Conservation (phyloP, 2,888 invertebrate species). For the Parapristionchus giblindavisi region DNA sequence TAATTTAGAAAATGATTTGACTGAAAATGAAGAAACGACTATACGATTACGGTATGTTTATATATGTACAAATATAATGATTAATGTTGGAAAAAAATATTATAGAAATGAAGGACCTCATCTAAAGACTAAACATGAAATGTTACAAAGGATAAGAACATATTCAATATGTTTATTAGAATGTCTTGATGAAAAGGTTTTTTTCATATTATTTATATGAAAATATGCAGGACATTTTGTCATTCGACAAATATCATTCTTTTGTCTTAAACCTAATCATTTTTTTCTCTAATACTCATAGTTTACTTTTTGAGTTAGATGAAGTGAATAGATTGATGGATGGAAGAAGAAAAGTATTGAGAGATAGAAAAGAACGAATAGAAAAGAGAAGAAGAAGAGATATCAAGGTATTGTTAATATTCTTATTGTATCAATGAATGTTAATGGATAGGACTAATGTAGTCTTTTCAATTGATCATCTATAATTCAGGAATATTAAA, state of each 20-base stretch:
- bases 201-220: too few species aligned
- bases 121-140: conserved; percentile 17
- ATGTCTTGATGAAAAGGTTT: conserved; percentile 96
- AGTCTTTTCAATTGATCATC: not conserved
- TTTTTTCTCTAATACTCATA: too few species aligned
- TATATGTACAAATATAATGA: not conserved
- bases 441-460: not conserved
- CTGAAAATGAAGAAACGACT: conserved; percentile 73
- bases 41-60: not conserved
- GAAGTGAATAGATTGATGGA: conserved; percentile 78
- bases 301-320: conserved; percentile 39
- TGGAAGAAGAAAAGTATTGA: conserved; percentile 79
- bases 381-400: conserved; percentile 78
- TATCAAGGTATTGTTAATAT: conserved; percentile 24
- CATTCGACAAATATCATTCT: not conserved
- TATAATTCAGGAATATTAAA: too few species aligned
- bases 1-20: conserved; percentile 73
- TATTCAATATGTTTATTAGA: conserved; percentile 95
- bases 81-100: not conserved
- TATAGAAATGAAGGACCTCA: conserved; percentile 1
- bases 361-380: conserved; percentile 79
- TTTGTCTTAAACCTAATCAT: too few species aligned
- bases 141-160: conserved; percentile 75
- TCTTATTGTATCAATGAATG: too few species aligned
- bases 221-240: too few species aligned